Conservation (phyloP, 2,888 invertebrate species). For the Drosophila nr. fundita region DNA sequence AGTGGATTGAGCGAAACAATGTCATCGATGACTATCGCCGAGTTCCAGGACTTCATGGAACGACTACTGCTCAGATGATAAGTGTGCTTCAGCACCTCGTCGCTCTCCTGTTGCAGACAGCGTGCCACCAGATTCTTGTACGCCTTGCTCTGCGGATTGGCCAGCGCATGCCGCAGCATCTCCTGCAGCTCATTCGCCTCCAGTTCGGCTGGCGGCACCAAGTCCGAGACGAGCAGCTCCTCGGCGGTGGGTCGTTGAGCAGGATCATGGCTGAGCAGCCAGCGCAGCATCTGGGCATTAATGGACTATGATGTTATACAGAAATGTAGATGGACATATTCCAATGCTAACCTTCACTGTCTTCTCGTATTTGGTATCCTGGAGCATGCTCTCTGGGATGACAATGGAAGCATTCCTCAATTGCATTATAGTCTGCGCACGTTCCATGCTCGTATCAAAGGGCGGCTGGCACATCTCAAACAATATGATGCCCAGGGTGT, state of each 20-base stretch:
- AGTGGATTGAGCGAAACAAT: conserved; percentile 84
- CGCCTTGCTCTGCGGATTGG: conserved; percentile 91
- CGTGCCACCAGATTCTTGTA: conserved; percentile 89
- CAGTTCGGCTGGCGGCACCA: conserved; percentile 93
- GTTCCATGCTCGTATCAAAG: conserved; percentile 94
- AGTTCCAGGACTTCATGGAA: conserved; percentile 81
- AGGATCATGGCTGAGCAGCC: conserved; percentile 95
- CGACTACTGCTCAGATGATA: conserved; percentile 89
- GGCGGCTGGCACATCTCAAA: conserved; percentile 98
- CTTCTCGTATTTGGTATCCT: conserved; percentile 79
- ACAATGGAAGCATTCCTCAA: conserved; percentile 89
- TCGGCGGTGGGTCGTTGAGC: conserved; percentile 93
- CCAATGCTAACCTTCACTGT: conserved; percentile 86
- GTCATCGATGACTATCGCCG: conserved; percentile 82
- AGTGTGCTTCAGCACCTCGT: conserved; percentile 88
- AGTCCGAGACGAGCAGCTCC: conserved; percentile 92
- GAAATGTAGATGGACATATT: rapidly evolving
- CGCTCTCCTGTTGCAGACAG: conserved; percentile 84
- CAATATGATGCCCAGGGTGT: conserved; percentile 95
- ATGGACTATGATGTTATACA: neutral
- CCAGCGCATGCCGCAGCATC: conserved; percentile 91
- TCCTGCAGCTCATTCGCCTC: conserved; percentile 94
- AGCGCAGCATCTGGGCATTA: conserved; percentile 85
- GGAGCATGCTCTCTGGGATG: conserved; percentile 89
- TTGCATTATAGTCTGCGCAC: conserved; percentile 91